Conservation (phyloP, 2,888 invertebrate species). For the Machimus rusticus region DNA sequence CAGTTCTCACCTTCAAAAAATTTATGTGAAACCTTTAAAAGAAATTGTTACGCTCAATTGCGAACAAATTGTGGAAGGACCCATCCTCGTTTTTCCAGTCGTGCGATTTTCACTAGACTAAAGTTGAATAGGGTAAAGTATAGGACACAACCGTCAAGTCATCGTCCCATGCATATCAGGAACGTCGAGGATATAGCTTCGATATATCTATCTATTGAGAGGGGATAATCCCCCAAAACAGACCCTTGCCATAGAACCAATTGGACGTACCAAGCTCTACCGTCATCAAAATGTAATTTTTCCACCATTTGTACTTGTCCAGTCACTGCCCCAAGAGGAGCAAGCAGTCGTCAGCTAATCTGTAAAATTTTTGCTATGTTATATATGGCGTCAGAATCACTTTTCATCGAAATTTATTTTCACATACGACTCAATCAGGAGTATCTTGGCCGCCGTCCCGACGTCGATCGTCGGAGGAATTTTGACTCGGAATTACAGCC, state of each 20-base stretch:
- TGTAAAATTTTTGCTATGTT: neutral
- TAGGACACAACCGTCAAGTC: neutral
- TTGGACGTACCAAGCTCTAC: neutral
- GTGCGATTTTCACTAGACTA: neutral
- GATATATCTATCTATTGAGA: neutral
- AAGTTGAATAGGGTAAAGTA: neutral
- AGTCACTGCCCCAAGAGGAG: neutral
- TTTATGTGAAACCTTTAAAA: neutral
- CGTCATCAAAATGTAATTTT: conserved; percentile 31
- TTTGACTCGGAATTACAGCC: neutral
- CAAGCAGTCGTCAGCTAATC: neutral
- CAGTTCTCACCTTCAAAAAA: neutral
- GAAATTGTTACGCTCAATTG: neutral
- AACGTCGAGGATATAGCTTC: neutral
- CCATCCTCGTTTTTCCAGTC: neutral
- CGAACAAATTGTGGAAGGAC: neutral
- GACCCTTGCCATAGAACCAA: neutral
- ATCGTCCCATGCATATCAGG: neutral
- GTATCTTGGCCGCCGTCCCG: neutral
- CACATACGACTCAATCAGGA: conserved; percentile 24
- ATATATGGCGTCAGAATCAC: neutral
- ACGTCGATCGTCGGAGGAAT: neutral
- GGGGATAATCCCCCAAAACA: neutral
- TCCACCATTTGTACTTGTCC: neutral
- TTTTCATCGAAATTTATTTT: conserved; percentile 1